A percentile compares a stretch with the other conserved stretches of the same genome.
Conservation (phyloP, 1,140 invertebrate genomes). For the Cydia strobilella region DNA sequence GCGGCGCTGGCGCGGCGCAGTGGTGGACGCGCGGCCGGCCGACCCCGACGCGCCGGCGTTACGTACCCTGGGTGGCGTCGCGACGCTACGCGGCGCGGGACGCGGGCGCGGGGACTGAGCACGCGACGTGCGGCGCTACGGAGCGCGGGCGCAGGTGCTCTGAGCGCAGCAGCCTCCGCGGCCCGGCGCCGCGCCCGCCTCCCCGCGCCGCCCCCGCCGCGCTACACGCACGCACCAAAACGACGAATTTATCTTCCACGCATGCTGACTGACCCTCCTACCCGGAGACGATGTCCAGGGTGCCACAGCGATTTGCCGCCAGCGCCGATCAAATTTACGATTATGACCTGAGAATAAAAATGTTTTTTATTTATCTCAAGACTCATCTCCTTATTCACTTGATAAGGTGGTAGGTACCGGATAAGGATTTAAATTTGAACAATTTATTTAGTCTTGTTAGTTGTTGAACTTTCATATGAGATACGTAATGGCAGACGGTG, state of each 20-base stretch:
- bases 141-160: slow-evolving; percentile 79
- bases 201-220: slow-evolving; percentile 63
- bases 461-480: not conserved
- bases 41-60: slow-evolving; percentile 73
- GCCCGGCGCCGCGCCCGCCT: slow-evolving; percentile 68
- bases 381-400: not conserved
- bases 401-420: not conserved
- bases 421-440: not conserved
- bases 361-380: not conserved
- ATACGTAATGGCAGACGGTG: slow-evolving; percentile 31
- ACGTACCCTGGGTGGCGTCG: slow-evolving; percentile 74
- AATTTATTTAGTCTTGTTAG: not conserved
- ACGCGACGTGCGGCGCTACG: slow-evolving; percentile 74
- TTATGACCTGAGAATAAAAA: slow-evolving; percentile 15
- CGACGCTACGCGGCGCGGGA: slow-evolving; percentile 64
- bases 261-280: slow-evolving; percentile 71
- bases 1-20: slow-evolving; percentile 62
- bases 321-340: slow-evolving; percentile 32
- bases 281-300: slow-evolving; percentile 71
- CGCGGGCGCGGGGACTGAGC: slow-evolving; percentile 72
- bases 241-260: slow-evolving; percentile 78
- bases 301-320: slow-evolving; percentile 44
- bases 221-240: slow-evolving; percentile 74
- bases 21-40: slow-evolving; percentile 73
- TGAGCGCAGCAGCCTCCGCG: slow-evolving; percentile 76